Percentiles rank a stretch among this genome's conserved stretches.
Conservation (phyloP, 1,140 invertebrate genomes). For the Drosophila kanapiae region DNA sequence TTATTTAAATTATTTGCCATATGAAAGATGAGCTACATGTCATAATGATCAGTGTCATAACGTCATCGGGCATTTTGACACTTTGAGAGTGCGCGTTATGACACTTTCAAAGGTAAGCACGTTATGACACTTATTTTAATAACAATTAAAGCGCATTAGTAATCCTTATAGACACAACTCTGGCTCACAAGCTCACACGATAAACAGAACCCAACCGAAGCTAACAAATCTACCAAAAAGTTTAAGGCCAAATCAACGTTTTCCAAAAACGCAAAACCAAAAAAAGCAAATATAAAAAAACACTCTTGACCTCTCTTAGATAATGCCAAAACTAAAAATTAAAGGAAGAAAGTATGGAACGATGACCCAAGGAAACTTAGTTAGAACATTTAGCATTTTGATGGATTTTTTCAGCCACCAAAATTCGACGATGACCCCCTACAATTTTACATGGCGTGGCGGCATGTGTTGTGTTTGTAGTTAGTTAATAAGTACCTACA, state of each 20-base stretch:
- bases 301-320: slow-evolving; percentile 70
- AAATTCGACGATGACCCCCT: slow-evolving; percentile 4
- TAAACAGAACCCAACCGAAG: slow-evolving; percentile 66
- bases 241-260: slow-evolving; percentile 76
- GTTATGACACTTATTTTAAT: not conserved
- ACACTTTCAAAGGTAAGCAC: not conserved
- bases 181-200: slow-evolving; percentile 17
- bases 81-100: too few species aligned
- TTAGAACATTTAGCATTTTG: slow-evolving; percentile 70
- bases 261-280: slow-evolving; percentile 75
- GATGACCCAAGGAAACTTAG: slow-evolving; percentile 48
- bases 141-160: too few species aligned
- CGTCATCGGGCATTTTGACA: too few species aligned
- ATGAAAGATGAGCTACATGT: not conserved
- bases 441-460: slow-evolving; percentile 62
- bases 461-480: slow-evolving; percentile 54
- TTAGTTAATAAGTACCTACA: slow-evolving; percentile 70
- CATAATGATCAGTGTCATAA: not conserved
- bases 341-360: slow-evolving; percentile 5
- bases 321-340: slow-evolving; percentile 62
- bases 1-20: not conserved
- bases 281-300: slow-evolving; percentile 23
- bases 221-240: slow-evolving; percentile 66
- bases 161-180: not conserved
- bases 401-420: slow-evolving; percentile 71